Conservation (phyloP, 2,888 invertebrate species). For the Leptinotarsa juncta region DNA sequence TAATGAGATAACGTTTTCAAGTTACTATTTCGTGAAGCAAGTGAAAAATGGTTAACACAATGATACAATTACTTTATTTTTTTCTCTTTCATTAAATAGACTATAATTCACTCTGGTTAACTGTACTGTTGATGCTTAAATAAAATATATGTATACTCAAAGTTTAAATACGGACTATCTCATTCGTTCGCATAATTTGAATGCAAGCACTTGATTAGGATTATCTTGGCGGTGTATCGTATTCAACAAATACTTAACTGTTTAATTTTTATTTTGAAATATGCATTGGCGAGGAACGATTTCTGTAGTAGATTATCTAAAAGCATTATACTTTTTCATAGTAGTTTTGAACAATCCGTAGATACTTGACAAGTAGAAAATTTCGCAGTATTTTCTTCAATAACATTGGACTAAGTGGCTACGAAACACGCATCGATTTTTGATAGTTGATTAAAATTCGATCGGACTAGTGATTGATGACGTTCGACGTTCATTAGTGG, state of each 20-base stretch:
- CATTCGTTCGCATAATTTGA: slow-evolving; percentile 20
- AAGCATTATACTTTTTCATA: background rate
- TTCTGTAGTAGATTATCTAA: background rate
- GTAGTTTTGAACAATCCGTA: no score
- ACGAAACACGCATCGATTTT: no score
- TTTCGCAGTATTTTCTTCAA: no score
- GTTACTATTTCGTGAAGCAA: slow-evolving; percentile 29
- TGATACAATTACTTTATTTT: slow-evolving; percentile 43
- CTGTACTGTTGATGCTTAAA: slow-evolving; percentile 23
- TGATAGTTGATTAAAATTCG: no score
- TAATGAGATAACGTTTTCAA: slow-evolving; percentile 9
- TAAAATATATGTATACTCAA: slow-evolving; percentile 10
- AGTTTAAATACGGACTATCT: slow-evolving; percentile 18
- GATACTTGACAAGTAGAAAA: no score
- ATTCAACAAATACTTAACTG: slow-evolving; percentile 6
- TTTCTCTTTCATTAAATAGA: slow-evolving; percentile 37
- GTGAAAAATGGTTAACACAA: slow-evolving; percentile 39
- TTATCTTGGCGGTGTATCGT: slow-evolving; percentile 18
- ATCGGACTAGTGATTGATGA: no score
- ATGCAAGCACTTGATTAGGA: slow-evolving; percentile 15
- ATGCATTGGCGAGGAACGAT: slow-evolving; percentile 9
- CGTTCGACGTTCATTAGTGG: no score
- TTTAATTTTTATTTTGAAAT: slow-evolving; percentile 5
- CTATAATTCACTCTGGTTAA: slow-evolving; percentile 38
- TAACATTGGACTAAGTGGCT: no score